Conservation (phyloP, 2,113 vertebrate genomes). For the Chauna torquata region DNA sequence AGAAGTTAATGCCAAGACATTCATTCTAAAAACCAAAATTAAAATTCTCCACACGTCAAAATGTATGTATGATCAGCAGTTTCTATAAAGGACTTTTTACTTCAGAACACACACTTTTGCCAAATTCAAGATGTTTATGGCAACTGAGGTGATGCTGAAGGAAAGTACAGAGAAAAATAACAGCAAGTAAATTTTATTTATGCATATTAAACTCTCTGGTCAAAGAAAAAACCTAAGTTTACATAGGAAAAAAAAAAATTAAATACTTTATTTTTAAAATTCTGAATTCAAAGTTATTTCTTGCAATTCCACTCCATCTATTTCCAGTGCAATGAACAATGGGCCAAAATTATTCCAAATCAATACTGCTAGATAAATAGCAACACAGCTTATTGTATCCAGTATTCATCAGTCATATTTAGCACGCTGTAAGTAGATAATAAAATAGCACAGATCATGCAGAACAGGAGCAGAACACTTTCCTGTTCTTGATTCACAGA, state of each 20-base stretch:
- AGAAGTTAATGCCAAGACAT: conserved; percentile 25
- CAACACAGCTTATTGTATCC: neutral
- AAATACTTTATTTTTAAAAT: neutral
- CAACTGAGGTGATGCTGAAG: neutral
- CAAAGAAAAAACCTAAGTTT: neutral
- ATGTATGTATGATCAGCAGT: neutral
- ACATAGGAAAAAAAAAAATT: no score
- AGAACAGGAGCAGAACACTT: neutral
- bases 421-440: neutral
- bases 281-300: neutral
- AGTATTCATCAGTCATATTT: neutral
- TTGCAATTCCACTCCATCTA: neutral
- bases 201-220: neutral
- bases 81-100: conserved; percentile 5
- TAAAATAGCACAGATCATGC: neutral
- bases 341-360: neutral
- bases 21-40: conserved; percentile 9
- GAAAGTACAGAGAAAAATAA: neutral
- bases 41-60: conserved; percentile 16
- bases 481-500: neutral
- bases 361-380: neutral
- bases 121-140: neutral
- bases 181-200: neutral
- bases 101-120: neutral
- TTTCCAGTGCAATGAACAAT: neutral